A percentile compares a stretch with the other conserved stretches of the same genome.
phyloP scores from a whole-genome alignment of 1,140 invertebrate genomes.

The Hetaerina americana region DNA sequence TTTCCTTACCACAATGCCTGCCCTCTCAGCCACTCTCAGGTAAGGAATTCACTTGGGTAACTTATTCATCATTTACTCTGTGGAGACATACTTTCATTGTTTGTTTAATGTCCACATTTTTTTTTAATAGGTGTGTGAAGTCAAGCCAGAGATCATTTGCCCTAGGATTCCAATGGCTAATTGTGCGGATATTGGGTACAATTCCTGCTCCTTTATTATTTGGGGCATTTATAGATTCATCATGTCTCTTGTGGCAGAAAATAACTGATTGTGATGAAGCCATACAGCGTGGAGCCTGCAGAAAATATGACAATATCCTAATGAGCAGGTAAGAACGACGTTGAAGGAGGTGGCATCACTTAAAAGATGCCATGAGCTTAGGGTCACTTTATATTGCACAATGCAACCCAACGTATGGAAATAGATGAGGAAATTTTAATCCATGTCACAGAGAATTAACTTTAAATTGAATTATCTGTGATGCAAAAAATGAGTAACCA shows the following conservation, averaged over 20 bases:
- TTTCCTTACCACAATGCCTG: constrained; percentile 63
- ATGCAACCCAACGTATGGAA: too few species aligned
- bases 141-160: constrained; percentile 75
- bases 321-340: constrained; percentile 53
- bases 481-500: not conserved
- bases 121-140: constrained; percentile 50
- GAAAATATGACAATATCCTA: constrained; percentile 52
- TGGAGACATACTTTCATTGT: not conserved
- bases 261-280: constrained; percentile 36
- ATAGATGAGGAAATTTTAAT: too few species aligned
- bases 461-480: not conserved
- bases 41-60: constrained; percentile 21
- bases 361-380: not conserved
- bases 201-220: constrained; percentile 78
- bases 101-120: not conserved
- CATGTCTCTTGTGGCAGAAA: constrained; percentile 65
- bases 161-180: constrained; percentile 75
- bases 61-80: not conserved
- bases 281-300: constrained; percentile 41
- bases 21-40: constrained; percentile 60
- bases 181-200: constrained; percentile 63
- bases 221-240: constrained; percentile 67
- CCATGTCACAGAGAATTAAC: too few species aligned
- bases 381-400: too few species aligned
- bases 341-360: not conserved